phyloP scores from a whole-genome alignment of 2,113 vertebrate species.

The Oceanites oceanicus region DNA sequence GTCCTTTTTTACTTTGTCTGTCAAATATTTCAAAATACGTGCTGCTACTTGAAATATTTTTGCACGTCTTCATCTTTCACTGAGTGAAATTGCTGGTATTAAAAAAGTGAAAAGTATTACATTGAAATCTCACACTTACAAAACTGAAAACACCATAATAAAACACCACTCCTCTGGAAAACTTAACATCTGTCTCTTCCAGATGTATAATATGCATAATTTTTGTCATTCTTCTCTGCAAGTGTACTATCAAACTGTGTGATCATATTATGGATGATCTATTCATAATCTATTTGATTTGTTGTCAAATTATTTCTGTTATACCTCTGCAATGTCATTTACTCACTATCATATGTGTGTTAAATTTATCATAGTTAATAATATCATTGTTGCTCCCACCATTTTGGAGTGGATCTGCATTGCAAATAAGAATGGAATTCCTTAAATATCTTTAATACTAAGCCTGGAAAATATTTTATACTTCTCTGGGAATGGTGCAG shows the following conservation, averaged over 20 bases:
- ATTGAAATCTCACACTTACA: neutral
- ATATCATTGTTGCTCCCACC: neutral
- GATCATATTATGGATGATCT: neutral
- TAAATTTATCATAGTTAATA: neutral
- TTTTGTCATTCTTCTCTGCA: neutral
- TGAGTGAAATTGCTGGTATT: neutral
- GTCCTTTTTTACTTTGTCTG: neutral
- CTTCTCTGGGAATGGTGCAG: neutral
- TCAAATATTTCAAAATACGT: neutral
- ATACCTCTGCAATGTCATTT: neutral
- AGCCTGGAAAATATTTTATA: neutral
- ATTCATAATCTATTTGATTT: neutral
- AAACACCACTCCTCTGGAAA: neutral
- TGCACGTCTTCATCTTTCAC: neutral
- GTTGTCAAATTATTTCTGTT: neutral
- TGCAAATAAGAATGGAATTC: neutral
- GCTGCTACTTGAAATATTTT: neutral
- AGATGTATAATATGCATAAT: neutral
- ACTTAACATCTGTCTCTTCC: neutral
- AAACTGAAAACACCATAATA: neutral
- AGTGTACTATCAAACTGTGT: neutral
- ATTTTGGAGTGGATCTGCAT: neutral
- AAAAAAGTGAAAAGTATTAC: neutral
- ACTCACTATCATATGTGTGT: accelerated
- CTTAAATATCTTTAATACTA: too few relatives aligned